Evolutionary conservation across 2,888 invertebrate species (phyloP).

Genomic region (Netelia virgata): DNA sequence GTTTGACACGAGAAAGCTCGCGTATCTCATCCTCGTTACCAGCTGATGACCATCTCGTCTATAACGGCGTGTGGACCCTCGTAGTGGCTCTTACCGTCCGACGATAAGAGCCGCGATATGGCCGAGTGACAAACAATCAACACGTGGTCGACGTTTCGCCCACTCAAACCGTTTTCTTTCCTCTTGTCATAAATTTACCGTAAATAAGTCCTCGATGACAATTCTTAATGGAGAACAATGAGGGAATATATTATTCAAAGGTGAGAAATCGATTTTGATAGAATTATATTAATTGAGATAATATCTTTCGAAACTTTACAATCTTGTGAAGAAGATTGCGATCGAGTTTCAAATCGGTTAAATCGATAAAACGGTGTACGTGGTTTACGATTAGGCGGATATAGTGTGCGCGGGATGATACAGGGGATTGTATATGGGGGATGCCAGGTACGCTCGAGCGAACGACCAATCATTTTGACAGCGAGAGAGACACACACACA

Average conservation of each 20-base stretch:
- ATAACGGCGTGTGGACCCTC: conserved; percentile 10
- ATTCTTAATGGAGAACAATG: neutral
- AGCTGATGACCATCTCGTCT: conserved; percentile 29
- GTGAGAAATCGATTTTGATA: neutral
- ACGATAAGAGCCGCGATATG: conserved; percentile 53
- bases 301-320: neutral
- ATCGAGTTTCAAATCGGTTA: conserved; percentile 34
- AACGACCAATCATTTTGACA: conserved; percentile 59
- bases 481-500: neutral
- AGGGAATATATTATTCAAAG: neutral
- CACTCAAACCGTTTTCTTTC: conserved; percentile 4
- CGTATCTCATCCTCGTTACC: conserved; percentile 51
- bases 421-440: conserved; percentile 43
- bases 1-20: conserved; percentile 32
- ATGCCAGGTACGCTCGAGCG: conserved; percentile 43
- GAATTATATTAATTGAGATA: neutral
- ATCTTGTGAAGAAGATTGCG: conserved; percentile 25
- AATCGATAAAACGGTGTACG: conserved; percentile 8
- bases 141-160: conserved; percentile 21
- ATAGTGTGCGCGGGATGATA: conserved; percentile 48
- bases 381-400: conserved; percentile 12
- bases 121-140: conserved; percentile 40
- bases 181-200: neutral
- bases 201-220: neutral
- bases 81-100: neutral